Evolutionary conservation across 2,113 vertebrate species (phyloP).

Genomic region (Prinia subflava): DNA sequence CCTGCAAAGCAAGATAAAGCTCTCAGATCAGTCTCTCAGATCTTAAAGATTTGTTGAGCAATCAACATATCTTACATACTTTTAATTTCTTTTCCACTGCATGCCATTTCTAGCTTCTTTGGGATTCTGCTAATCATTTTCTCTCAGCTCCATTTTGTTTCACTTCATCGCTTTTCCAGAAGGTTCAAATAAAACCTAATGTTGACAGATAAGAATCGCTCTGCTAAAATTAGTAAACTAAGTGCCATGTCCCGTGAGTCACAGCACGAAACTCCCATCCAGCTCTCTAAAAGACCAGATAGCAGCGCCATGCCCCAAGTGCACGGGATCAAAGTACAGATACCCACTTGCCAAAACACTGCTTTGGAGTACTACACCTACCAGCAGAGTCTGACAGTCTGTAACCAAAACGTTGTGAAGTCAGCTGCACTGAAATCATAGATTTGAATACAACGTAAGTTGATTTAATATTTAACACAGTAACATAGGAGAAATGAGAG

Average conservation of each 20-base stretch:
- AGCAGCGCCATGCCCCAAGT: neutral
- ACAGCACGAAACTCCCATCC: neutral
- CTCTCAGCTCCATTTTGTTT: constrained; percentile 33
- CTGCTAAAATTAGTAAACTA: constrained; percentile 44
- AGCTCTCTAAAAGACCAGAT: neutral
- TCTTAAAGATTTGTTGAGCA: constrained; percentile 21
- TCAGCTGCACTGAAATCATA: neutral
- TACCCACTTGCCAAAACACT: neutral
- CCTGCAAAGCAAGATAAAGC: neutral
- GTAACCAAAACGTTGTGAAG: neutral
- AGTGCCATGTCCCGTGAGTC: constrained; percentile 20
- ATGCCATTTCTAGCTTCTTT: neutral
- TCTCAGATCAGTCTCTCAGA: neutral
- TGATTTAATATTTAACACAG: neutral
- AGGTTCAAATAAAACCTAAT: constrained; percentile 22
- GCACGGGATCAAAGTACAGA: neutral
- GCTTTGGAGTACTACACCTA: neutral
- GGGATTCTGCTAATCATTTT: constrained; percentile 16
- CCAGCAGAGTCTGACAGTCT: neutral
- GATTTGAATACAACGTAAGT: neutral
- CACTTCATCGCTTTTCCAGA: neutral
- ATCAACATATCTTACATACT: neutral
- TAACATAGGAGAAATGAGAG: neutral
- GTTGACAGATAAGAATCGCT: neutral
- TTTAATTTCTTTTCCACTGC: constrained; percentile 20